Evolutionary conservation across 2,888 invertebrate genomes (phyloP).

Genomic region (Ceramica pisi): DNA sequence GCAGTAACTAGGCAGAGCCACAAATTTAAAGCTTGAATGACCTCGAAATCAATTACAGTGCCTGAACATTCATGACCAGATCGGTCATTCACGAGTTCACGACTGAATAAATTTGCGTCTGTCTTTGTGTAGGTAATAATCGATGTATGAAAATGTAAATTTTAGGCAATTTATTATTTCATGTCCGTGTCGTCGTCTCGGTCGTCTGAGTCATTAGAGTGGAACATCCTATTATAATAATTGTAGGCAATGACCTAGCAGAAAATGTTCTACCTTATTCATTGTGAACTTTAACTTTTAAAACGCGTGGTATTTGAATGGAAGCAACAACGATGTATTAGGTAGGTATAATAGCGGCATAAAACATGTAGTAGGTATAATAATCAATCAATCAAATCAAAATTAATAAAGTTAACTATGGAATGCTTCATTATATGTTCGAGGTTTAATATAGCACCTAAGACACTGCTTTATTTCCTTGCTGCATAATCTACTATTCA

Average conservation of each 20-base stretch:
- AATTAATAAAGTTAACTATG: background rate
- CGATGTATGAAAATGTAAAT: slow-evolving; percentile 23
- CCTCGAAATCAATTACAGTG: slow-evolving; percentile 7
- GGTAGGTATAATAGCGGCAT: background rate
- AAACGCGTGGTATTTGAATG: background rate
- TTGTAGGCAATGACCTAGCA: slow-evolving; percentile 32
- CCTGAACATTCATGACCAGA: slow-evolving; percentile 11
- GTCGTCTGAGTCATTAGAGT: slow-evolving; percentile 28
- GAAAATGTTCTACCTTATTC: slow-evolving; percentile 9
- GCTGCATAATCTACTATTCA: too few species aligned
- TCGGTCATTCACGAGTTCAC: slow-evolving; percentile 21
- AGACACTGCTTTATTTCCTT: background rate
- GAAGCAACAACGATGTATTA: background rate
- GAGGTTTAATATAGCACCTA: background rate
- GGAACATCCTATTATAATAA: slow-evolving; percentile 16
- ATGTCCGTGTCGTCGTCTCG: slow-evolving; percentile 2
- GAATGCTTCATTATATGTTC: background rate
- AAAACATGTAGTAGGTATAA: background rate
- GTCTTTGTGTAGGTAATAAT: slow-evolving; percentile 4
- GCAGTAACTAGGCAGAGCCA: background rate
- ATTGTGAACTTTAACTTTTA: slow-evolving; percentile 16
- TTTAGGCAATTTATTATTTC: slow-evolving; percentile 16
- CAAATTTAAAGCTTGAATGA: slow-evolving; percentile 8
- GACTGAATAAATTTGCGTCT: slow-evolving; percentile 1
- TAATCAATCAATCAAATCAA: too few species aligned